Evolutionary conservation across 2,888 invertebrate genomes (phyloP).

Genomic region (Theristus sp.): DNA sequence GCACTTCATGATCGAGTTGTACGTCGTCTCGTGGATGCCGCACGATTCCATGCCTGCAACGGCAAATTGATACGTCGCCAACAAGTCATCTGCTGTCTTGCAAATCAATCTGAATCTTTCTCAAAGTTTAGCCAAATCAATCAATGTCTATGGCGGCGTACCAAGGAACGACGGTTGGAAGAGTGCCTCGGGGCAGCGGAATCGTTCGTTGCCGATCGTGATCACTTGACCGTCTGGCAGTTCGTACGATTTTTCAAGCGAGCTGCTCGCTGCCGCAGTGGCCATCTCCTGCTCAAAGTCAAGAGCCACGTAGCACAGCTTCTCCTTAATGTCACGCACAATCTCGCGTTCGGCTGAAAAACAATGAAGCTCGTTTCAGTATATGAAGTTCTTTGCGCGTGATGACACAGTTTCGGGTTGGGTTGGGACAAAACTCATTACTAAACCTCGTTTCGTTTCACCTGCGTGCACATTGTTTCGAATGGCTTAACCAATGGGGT

Average conservation of each 20-base stretch:
- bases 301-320: constrained; percentile 74
- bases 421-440: too few species aligned
- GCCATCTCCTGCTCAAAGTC: constrained; percentile 92
- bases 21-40: constrained; percentile 63
- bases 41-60: constrained; percentile 52
- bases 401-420: too few species aligned
- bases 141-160: too few species aligned
- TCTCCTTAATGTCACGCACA: constrained; percentile 82
- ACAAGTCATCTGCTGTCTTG: too few species aligned
- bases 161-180: constrained; percentile 61
- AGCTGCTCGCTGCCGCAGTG: constrained; percentile 70
- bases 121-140: too few species aligned
- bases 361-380: too few species aligned
- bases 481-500: too few species aligned
- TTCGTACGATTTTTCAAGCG: constrained; percentile 78
- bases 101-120: too few species aligned
- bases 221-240: constrained; percentile 57
- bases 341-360: constrained; percentile 53
- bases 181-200: constrained; percentile 45
- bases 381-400: too few species aligned
- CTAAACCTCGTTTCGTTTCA: too few species aligned
- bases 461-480: too few species aligned
- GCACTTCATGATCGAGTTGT: constrained; percentile 81
- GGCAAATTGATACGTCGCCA: too few species aligned
- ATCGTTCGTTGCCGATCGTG: constrained; percentile 12